Conservation (phyloP, 2,797 vertebrate genomes). For the Dromococcyx pavoninus region DNA sequence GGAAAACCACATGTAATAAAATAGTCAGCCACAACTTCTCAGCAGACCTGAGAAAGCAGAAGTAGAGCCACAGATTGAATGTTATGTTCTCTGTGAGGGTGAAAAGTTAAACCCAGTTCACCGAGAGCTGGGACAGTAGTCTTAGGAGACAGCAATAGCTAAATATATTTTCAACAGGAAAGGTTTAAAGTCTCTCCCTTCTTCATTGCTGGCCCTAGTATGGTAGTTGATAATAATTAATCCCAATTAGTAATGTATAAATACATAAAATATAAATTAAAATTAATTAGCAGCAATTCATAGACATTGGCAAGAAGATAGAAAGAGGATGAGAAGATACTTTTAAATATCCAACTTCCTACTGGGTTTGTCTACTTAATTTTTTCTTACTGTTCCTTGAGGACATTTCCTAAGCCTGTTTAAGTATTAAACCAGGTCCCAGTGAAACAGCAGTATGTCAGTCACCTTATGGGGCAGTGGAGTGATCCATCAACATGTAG, state of each 20-base stretch:
- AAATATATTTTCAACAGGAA: background rate
- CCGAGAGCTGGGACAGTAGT: background rate
- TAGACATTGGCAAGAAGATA: background rate
- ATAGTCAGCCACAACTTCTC: background rate
- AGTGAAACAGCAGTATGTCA: background rate
- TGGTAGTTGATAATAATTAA: background rate
- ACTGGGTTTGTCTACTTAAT: background rate
- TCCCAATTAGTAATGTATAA: background rate
- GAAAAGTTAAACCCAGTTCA: background rate
- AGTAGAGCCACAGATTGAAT: background rate
- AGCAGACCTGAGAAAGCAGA: background rate
- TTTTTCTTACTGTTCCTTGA: background rate
- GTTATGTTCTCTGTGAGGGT: background rate
- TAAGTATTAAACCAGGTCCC: background rate
- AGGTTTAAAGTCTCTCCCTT: background rate
- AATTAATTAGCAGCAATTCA: background rate
- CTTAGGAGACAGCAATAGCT: background rate
- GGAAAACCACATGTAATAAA: background rate
- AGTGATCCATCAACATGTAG: rapidly evolving
- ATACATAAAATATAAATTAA: background rate
- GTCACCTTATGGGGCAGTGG: background rate
- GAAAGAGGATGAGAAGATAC: background rate
- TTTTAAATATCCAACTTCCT: background rate
- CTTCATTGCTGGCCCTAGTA: background rate
- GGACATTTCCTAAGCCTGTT: background rate